phyloP scores from a whole-genome alignment of 2,797 vertebrate species.

The Neopelma chrysocephalum region DNA sequence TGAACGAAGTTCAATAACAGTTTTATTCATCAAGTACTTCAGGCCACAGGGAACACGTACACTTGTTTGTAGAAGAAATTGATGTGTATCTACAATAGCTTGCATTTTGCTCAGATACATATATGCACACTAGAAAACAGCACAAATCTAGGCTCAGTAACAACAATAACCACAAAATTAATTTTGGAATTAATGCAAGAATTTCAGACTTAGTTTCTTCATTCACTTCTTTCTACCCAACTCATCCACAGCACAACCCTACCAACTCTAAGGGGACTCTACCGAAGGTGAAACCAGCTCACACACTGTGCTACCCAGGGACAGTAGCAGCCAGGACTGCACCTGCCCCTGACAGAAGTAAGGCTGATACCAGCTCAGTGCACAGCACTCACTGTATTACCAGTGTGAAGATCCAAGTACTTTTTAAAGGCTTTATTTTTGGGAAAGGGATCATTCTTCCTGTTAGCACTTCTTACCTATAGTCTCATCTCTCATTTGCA shows the following conservation, averaged over 20 bases:
- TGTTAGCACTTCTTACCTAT: background rate
- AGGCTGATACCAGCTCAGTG: background rate
- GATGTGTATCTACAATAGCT: background rate
- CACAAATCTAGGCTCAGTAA: background rate
- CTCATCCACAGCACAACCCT: background rate
- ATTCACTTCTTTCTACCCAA: background rate
- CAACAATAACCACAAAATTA: background rate
- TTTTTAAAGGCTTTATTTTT: background rate
- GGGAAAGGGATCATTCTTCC: background rate
- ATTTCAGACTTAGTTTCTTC: background rate
- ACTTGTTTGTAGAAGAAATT: background rate
- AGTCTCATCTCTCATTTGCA: background rate
- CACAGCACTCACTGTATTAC: background rate
- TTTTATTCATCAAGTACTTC: background rate
- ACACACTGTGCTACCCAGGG: background rate
- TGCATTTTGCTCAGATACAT: background rate
- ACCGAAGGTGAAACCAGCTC: background rate
- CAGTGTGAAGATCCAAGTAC: background rate
- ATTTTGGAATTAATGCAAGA: background rate
- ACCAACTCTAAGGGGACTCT: background rate
- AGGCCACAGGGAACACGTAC: background rate
- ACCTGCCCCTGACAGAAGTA: background rate
- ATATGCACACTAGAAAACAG: background rate
- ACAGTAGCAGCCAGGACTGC: background rate
- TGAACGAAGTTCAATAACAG: background rate